Conservation (phyloP, 2,113 vertebrate genomes). For the Amblyornis subalaris region DNA sequence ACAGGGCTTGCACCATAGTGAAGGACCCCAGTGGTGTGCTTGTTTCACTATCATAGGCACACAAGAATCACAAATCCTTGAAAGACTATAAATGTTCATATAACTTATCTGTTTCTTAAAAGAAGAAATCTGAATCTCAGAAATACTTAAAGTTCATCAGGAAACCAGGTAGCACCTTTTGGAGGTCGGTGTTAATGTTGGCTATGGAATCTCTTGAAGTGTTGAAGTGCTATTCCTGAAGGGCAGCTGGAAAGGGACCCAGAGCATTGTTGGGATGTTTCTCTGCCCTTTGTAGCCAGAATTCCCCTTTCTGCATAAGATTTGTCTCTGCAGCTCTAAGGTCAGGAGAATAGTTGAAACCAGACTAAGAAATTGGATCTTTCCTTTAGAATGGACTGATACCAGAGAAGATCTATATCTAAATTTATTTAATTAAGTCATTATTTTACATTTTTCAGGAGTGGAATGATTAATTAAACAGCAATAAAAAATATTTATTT, state of each 20-base stretch:
- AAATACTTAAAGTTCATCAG: neutral
- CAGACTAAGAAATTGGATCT: neutral
- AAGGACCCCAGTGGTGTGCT: neutral
- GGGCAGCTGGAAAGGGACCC: neutral
- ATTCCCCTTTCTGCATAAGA: neutral
- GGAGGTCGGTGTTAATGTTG: neutral
- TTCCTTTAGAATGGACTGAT: neutral
- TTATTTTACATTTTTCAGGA: neutral
- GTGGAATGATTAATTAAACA: neutral
- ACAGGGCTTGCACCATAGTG: neutral
- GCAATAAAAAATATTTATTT: neutral
- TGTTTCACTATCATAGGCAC: accelerated
- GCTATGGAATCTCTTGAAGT: neutral
- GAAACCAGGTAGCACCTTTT: neutral
- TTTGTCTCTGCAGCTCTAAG: neutral
- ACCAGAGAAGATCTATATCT: neutral
- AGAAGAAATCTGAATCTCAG: neutral
- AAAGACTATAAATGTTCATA: neutral
- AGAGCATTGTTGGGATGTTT: neutral
- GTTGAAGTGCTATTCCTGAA: neutral
- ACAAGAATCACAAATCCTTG: neutral
- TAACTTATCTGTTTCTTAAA: neutral
- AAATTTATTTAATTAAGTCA: neutral
- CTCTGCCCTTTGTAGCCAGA: neutral
- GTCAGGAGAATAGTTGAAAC: neutral